phyloP scores from a whole-genome alignment of 2,113 vertebrate species.

The Neoarius graeffei region DNA sequence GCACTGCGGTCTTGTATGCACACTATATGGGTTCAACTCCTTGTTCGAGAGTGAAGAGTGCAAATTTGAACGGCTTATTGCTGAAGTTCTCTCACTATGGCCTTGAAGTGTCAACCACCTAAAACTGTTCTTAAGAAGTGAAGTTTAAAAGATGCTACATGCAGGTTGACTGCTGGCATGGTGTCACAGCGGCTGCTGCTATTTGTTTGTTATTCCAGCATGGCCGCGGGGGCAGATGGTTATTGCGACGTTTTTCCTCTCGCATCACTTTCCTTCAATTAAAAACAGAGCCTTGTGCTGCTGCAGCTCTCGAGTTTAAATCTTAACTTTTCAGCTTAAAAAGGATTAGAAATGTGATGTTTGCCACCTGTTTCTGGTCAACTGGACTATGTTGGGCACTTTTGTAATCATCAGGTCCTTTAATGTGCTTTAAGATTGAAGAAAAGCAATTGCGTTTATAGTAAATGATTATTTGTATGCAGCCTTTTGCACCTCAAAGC shows the following conservation, averaged over 20 bases:
- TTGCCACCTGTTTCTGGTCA: not conserved
- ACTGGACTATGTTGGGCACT: not conserved
- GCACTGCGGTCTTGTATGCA: conserved; percentile 13
- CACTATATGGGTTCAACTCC: conserved; percentile 27
- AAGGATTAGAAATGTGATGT: conserved; percentile 32
- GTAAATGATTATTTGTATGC: not conserved
- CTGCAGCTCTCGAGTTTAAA: conserved; percentile 39
- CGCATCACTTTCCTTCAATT: conserved; percentile 40
- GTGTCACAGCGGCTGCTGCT: conserved; percentile 44
- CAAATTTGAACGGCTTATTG: conserved; percentile 35
- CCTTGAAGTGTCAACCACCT: conserved; percentile 50
- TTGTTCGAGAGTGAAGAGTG: not conserved
- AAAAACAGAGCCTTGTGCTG: conserved; percentile 28
- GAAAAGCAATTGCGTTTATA: not conserved
- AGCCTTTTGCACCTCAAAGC: too few relatives aligned
- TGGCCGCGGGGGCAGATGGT: conserved; percentile 54
- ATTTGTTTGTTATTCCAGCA: conserved; percentile 57
- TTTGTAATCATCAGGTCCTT: not conserved
- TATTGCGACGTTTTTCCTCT: conserved; percentile 25
- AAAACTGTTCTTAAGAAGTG: conserved; percentile 52
- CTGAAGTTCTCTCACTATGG: conserved; percentile 21
- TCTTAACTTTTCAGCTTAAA: conserved; percentile 45
- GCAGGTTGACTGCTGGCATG: conserved; percentile 50
- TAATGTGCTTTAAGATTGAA: not conserved
- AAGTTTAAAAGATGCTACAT: conserved; percentile 54